Evolutionary conservation across 2,888 invertebrate species (phyloP).

Genomic region (Dorcus parallelipipedus): DNA sequence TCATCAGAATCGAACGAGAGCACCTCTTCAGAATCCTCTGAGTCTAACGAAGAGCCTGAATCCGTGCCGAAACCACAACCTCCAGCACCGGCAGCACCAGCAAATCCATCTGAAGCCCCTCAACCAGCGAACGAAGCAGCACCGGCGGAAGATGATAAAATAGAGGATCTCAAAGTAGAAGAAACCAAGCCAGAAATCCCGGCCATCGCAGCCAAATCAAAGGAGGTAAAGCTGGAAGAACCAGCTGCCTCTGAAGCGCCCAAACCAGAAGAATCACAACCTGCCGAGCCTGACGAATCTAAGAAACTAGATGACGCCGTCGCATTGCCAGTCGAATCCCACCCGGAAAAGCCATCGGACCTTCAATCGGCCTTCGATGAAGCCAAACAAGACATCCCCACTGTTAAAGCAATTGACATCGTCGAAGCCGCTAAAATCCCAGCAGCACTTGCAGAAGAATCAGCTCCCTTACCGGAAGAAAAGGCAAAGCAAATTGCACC

Average conservation of each 20-base stretch:
- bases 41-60: conserved; percentile 29
- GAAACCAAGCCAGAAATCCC: conserved; percentile 25
- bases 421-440: conserved; percentile 43
- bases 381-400: conserved; percentile 8
- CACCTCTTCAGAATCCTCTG: conserved; percentile 38
- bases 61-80: conserved; percentile 20
- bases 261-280: conserved; percentile 27
- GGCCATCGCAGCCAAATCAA: conserved; percentile 17
- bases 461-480: conserved; percentile 28
- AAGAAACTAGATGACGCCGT: conserved; percentile 12
- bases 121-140: conserved; percentile 7
- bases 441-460: conserved; percentile 47
- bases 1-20: conserved; percentile 32
- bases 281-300: conserved; percentile 8
- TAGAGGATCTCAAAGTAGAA: conserved; percentile 21
- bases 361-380: conserved; percentile 22
- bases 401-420: conserved; percentile 39
- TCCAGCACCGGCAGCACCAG: conserved; percentile 23
- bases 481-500: conserved; percentile 26
- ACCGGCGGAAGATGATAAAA: conserved; percentile 8
- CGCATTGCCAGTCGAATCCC: conserved; percentile 20
- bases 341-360: conserved; percentile 28
- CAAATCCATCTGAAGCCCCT: conserved; percentile 20
- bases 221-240: conserved; percentile 25
- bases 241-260: conserved; percentile 19